These are phyloP conservation scores for Drosophila lutescens DNA, from an alignment of 2,888 invertebrate species.

Conservation along the genomic window DNA sequence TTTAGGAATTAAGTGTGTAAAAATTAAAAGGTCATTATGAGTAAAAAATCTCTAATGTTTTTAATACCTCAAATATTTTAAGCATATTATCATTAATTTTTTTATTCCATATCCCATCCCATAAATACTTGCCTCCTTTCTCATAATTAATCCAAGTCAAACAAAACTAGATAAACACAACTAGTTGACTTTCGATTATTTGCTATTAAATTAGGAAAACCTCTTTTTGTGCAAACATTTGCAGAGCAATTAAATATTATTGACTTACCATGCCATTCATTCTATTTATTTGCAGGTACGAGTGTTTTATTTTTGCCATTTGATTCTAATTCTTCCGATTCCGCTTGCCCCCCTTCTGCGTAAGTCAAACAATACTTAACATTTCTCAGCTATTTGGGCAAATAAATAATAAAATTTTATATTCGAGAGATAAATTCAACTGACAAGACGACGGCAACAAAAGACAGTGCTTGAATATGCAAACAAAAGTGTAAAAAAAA, in stretches of 20 bases:
- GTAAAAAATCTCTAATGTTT: too few species aligned
- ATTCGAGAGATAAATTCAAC: slow-evolving; percentile 27
- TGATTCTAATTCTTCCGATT: not conserved
- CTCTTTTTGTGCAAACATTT: slow-evolving; percentile 49
- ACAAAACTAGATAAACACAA: slow-evolving; percentile 17
- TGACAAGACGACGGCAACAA: slow-evolving; percentile 10
- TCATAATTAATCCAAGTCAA: slow-evolving; percentile 10
- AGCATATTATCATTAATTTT: not conserved
- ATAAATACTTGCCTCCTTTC: not conserved
- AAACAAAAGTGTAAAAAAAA: slow-evolving; percentile 22
- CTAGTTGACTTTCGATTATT: slow-evolving; percentile 22
- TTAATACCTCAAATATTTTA: too few species aligned
- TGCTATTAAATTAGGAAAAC: slow-evolving; percentile 34
- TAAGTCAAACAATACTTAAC: slow-evolving; percentile 50
- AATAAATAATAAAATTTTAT: slow-evolving; percentile 49
- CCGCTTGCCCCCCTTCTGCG: slow-evolving; percentile 20
- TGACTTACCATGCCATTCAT: slow-evolving; percentile 41
- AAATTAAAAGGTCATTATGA: too few species aligned
- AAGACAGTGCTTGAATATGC: slow-evolving; percentile 21
- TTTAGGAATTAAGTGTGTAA: not conserved
- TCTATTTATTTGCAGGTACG: slow-evolving; percentile 66
- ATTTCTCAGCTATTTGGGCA: slow-evolving; percentile 22
- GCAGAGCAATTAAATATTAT: slow-evolving; percentile 56
- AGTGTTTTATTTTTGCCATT: slow-evolving; percentile 44
- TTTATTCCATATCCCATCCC: not conserved